Evolutionary conservation across 1,140 invertebrate species (phyloP), one percentile per base, ranked within the genome.

Genomic region (Nomia melanderi): DNA sequence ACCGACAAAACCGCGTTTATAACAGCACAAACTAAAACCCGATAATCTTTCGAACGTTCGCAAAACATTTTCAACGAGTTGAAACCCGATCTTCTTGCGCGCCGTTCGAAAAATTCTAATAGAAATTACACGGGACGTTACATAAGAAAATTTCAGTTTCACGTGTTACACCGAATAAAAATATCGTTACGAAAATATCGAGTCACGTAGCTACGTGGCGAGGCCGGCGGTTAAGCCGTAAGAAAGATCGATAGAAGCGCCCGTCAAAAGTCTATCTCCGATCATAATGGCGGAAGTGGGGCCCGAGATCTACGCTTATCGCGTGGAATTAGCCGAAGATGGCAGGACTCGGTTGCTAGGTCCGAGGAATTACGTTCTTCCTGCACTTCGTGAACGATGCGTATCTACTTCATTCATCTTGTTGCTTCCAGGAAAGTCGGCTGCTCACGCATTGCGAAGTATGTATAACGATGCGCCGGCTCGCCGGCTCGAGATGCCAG

Each of bases 351-450:
- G 78, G 83, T 84, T 81, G 82, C 82, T 70, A 81, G 59, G 69
- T 78, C 82, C 72, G 78, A 73, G 71, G 82, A 85, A 85, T 85
- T 85, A 81, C 75, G 79, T 56, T 78, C 83, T 85, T 85, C 83
- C 83, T 84, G 83, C 53, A 76, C 74, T 73, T 84, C 71, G 74
- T 70, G 82, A 85, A 76, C 83, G 83, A 82, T 84, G 79, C 82
- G 82, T 84, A 85, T 85, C 83, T 84, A 47, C 78, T 80, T 72
- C 72, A 54, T 59, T 67, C 73, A 77, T 81, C 78, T 79, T 67
- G 57, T 72, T 76, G 70, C 64, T 85, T 82, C 83, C 76, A 79
- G 54, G 71, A 75, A 76, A 75, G 82, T 64, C 79, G 62, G 74
- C 75, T 77, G 83, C 79, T 84, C 83, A 85, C 83, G 83, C 83